Base-by-base conservation (phyloP, 2,113 vertebrate genomes). In the Syngnathus typhle region DNA sequence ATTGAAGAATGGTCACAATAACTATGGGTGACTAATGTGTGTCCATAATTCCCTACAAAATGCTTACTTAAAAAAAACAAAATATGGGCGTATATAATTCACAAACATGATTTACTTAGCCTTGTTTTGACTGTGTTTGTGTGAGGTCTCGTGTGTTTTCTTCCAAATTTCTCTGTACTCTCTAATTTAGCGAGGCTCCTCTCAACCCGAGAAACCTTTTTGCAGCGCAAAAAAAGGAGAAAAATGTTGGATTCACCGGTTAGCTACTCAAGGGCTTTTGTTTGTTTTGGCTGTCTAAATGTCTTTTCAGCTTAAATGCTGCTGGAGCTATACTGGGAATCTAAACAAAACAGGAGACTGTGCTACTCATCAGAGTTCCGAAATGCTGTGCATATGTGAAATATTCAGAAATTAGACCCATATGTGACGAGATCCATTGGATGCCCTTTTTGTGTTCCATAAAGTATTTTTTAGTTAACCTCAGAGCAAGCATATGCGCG, bases 271-370 rank as follows among this genome's bases (percentile, higher is more conserved):
- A n/a, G 46, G 44, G 63, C 63, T 51, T 64, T 64, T 64, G 38
- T 47, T 64, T 51, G 51, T 64, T 51, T 64, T 64, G 63, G 44
- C 46, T 49, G 23, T 37, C 63, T 19, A 64, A 49, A 64, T 18
- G 44, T 49, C 63, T 51, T 64, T 64, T 49, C 46, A 51, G 63
- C 27, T 36, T 47, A 32, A 64, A 64, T 32, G 41, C 23, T 27
- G 61, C 8, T 47, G 43, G 43, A 47, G 61, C 46, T 64, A 49
- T 51, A 64, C 44, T 32, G 63, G 46, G 46, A 64, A 46, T 51
- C 60, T 5, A 47, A 51, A 64, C 63, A 64, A 64, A 64, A 64
- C 63, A 64, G 44, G 27, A 64, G 63, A 47, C 44, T n/a, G 16
- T 49, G 46, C 62, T 46, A 49, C 32, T 11, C 16, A 32, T 27